A percentile compares a stretch with the other conserved stretches of the same genome.
These are phyloP conservation scores for Himalopsyche japonica DNA, from an alignment of 2,888 invertebrate species.

Conservation along the genomic window DNA sequence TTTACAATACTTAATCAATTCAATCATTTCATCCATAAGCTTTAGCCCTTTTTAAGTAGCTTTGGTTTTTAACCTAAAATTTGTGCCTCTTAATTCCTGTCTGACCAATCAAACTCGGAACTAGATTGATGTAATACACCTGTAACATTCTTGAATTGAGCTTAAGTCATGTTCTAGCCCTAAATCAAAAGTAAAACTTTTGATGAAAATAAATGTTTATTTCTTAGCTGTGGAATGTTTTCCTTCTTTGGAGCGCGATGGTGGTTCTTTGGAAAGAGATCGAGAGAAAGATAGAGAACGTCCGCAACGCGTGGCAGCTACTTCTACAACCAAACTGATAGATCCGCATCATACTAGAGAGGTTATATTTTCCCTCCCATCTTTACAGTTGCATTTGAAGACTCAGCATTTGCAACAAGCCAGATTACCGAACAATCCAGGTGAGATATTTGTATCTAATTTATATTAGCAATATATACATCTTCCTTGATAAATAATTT, in stretches of 20 bases:
- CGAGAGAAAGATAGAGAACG: conserved; percentile 51
- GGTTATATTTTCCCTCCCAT: conserved; percentile 95
- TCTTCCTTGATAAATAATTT: background rate
- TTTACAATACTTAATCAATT: too few relatives aligned
- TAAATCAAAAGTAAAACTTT: too few relatives aligned
- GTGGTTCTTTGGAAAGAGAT: conserved; percentile 56
- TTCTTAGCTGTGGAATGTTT: conserved; percentile 83
- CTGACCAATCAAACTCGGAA: too few relatives aligned
- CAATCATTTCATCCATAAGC: too few relatives aligned
- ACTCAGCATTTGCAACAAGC: conserved; percentile 87
- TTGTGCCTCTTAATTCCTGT: too few relatives aligned
- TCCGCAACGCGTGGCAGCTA: conserved; percentile 53
- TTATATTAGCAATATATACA: background rate
- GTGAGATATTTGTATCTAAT: conserved; percentile 48
- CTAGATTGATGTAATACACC: too few relatives aligned
- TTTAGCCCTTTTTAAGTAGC: too few relatives aligned
- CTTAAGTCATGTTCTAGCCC: too few relatives aligned
- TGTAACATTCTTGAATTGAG: too few relatives aligned
- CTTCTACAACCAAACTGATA: conserved; percentile 64
- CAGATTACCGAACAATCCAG: conserved; percentile 68
- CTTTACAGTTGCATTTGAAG: conserved; percentile 88
- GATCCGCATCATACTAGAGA: conserved; percentile 86
- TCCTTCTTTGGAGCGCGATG: conserved; percentile 83
- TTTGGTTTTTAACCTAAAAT: too few relatives aligned
- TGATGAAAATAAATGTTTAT: too few relatives aligned